Base-by-base conservation (phyloP, 1,140 invertebrate species). In the Halictus rubicundus region DNA sequence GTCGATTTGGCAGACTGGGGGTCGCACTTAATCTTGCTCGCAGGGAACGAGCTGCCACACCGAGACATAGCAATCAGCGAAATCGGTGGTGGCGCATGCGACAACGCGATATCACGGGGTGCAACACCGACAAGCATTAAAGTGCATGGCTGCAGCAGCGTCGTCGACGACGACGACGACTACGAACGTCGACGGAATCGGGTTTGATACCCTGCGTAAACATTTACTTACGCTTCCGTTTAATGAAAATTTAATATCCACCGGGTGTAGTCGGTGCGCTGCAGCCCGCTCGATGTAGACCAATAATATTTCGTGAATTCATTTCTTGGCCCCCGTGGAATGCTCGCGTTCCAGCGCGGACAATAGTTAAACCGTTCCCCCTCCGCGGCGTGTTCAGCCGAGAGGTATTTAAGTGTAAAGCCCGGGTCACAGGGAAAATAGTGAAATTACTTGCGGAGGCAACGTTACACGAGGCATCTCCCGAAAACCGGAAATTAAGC, bases 181-280 rank as follows among this genome's bases (percentile, higher is more conserved):
- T 2, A 19, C 32, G 16, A 9, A 3, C 12, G 42, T 3, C 37
- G 16, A 10, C 4, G 46, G 39, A 70, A 81, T 74, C 52, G 21
- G 27, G 49, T 42, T 23, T 57, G 82, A 85, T 81, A 70, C 59
- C 25, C 65, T 77, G 52, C 25, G 78, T 64, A 77, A 85, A 77
- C 60, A 71, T 84, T 82, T 81, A 73, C 81, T 69, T 68, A 60
- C 37, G 25, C 21, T 57, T 39, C 19, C 52, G 61, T 66, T 57
- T 73, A 65, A 77, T 85, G 78, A 75, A 85, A 85, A 85, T 84
- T 85, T 81, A 85, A 85, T 78, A 81, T 81, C 82, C 42, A 57
- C 61, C 25, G 60, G 37, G 21, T 21, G 6, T 7, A 52, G 49
- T 5, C 52, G 19, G 19, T 19, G 1, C 21, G 39, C 60, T 42